These are phyloP conservation scores for Myiopsitta monachus DNA, from an alignment of 2,113 vertebrate genomes.

Conservation along the genomic window DNA sequence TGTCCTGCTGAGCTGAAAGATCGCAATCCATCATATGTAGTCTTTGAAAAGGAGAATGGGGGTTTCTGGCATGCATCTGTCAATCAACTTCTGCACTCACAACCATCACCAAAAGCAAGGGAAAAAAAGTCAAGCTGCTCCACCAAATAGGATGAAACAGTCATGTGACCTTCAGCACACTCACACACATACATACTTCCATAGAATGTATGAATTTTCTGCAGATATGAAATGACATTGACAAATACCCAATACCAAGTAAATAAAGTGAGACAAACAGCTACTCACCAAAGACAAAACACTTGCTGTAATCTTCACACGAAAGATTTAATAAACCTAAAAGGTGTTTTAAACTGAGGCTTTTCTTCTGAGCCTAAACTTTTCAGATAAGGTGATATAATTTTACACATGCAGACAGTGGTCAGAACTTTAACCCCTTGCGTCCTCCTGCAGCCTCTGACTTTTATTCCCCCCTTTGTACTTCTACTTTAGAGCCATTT, in stretches of 20 bases:
- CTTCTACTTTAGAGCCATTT: background rate
- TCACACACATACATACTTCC: slow-evolving; percentile 78
- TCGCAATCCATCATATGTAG: slow-evolving; percentile 85
- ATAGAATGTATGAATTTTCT: slow-evolving; percentile 80
- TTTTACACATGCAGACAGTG: slow-evolving; percentile 53
- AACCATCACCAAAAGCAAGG: slow-evolving; percentile 85
- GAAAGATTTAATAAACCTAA: slow-evolving; percentile 70
- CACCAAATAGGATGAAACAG: slow-evolving; percentile 84
- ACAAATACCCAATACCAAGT: slow-evolving; percentile 84
- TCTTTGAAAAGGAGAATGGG: slow-evolving; percentile 85
- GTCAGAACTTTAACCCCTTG: slow-evolving; percentile 59
- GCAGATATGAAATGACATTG: slow-evolving; percentile 85
- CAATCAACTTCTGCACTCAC: slow-evolving; percentile 86
- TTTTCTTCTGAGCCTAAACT: slow-evolving; percentile 66
- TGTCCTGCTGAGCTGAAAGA: slow-evolving; percentile 85
- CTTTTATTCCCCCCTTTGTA: background rate
- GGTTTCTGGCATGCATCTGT: slow-evolving; percentile 86
- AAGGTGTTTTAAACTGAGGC: slow-evolving; percentile 37
- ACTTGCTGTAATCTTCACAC: slow-evolving; percentile 70
- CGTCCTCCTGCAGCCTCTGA: background rate
- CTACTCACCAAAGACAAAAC: slow-evolving; percentile 76
- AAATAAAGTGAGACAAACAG: slow-evolving; percentile 84
- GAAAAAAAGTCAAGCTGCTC: slow-evolving; percentile 83
- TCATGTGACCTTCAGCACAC: slow-evolving; percentile 83
- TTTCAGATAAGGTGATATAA: slow-evolving; percentile 60